Evolutionary conservation across 2,888 invertebrate species (phyloP).

Genomic region (Pachliopta kotzebuea): DNA sequence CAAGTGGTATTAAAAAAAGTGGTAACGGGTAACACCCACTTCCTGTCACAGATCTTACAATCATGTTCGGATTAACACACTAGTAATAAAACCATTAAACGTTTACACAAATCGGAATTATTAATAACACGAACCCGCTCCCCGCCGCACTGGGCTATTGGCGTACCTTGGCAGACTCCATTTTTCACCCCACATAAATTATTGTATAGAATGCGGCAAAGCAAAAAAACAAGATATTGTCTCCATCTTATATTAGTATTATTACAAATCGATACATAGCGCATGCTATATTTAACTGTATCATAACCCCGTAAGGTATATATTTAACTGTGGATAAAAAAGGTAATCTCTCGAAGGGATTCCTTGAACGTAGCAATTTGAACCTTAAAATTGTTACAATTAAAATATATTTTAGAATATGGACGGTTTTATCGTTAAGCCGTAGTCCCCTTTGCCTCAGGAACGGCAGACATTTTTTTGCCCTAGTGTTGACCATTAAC

Average conservation of each 20-base stretch:
- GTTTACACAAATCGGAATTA: conserved; percentile 14
- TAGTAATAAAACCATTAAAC: conserved; percentile 11
- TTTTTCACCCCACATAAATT: conserved; percentile 31
- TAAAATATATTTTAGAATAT: conserved; percentile 6
- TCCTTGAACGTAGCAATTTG: conserved; percentile 18
- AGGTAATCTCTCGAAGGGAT: conserved; percentile 7
- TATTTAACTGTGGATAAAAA: not conserved
- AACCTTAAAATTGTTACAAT: conserved; percentile 12
- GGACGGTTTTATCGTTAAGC: conserved; percentile 30
- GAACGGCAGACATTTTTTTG: conserved; percentile 59
- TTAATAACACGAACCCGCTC: conserved; percentile 12
- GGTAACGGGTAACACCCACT: conserved; percentile 5
- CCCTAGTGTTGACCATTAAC: conserved; percentile 39
- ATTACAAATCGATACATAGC: conserved; percentile 7
- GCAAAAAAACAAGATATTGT: conserved; percentile 24
- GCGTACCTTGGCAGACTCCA: conserved; percentile 24
- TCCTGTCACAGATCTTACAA: not conserved
- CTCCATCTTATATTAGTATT: conserved; percentile 28
- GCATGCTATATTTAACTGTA: conserved; percentile 8
- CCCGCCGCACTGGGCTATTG: conserved; percentile 20
- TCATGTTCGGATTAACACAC: not conserved
- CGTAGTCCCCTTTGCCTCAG: conserved; percentile 38
- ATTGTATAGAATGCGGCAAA: conserved; percentile 24
- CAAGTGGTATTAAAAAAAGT: not conserved
- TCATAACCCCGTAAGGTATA: not conserved